Base-by-base conservation (phyloP, 2,888 invertebrate genomes). In the Pristionchus exspectatus region DNA sequence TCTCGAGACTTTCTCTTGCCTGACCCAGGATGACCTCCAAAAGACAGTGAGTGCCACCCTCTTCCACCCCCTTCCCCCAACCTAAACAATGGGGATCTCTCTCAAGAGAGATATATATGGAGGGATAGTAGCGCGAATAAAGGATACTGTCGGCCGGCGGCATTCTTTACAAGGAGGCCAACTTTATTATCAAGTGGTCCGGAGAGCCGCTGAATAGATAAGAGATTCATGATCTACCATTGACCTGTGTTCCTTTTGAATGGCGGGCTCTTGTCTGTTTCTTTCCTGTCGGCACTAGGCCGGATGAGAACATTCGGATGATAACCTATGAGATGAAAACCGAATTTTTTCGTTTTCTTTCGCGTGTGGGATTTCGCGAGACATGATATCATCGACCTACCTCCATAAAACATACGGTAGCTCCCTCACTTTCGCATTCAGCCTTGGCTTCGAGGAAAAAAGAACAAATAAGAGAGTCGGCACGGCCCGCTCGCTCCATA, bases 391-490 rank as follows among this genome's bases (percentile, higher is more conserved):
- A n/a, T 38, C 5, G 38, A 3, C 38, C 38, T 3, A 38, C 38
- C 38, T 5, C 33, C 33, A 16, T 33, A 1, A 21, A 74, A 33
- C 18, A 50, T 81, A 81, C 81, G 50, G 81, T 81, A 81, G 81
- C 44, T 44, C 81, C 54, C 50, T 81, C 81, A 77, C 77, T 77
- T 77, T 77, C 44, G 27, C 27, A 81, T 81, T 44, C 74, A 74
- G 74, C 74, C 74, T 74, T 74, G 74, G 74, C 74, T 74, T 38
- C 38, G 74, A 38, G 44, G 74, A 81, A 81, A 81, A 81, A 54
- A 81, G 81, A 81, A 81, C 81, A 81, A 81, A 81, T 81, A 81
- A 81, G 81, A 81, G 81, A 81, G 81, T 81, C 81, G 81, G 81
- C 50, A 16, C 72, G 50, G 74, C 18, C 59, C 59, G n/a, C 21